A percentile compares a stretch with the other conserved stretches of the same genome.
Conservation (phyloP, 2,797 vertebrate genomes). For the Setipinna tenuifilis region DNA sequence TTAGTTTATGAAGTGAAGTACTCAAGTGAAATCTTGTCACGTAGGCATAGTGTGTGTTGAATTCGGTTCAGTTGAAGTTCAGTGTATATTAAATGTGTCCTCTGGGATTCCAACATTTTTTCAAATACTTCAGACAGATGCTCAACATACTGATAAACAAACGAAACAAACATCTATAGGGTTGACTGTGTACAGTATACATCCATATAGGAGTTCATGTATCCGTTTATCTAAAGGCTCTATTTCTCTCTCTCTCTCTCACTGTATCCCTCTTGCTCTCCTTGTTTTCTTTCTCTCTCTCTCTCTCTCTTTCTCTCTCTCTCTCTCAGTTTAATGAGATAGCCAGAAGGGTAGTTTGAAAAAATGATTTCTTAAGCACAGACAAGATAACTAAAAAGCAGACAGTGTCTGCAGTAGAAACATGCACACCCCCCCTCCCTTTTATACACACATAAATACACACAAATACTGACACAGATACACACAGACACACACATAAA, state of each 20-base stretch:
- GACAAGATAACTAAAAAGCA: not conserved
- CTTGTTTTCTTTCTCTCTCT: not conserved
- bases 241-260: too few relatives aligned
- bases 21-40: not conserved
- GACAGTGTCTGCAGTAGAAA: not conserved
- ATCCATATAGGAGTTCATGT: not conserved
- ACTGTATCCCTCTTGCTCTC: too few relatives aligned
- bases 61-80: slow-evolving; percentile 3
- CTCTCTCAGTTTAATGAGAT: not conserved
- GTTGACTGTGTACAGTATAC: not conserved
- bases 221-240: not conserved
- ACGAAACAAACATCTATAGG: not conserved
- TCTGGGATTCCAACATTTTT: not conserved
- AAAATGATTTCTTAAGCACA: slow-evolving; percentile 6
- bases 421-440: not conserved
- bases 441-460: not conserved
- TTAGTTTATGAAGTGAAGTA: not conserved
- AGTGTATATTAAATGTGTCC: not conserved
- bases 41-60: not conserved
- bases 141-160: not conserved
- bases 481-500: not conserved
- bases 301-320: not conserved
- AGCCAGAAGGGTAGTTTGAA: not conserved
- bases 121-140: not conserved
- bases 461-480: not conserved